Percentiles rank a stretch among this genome's conserved stretches.
Evolutionary conservation across 2,888 invertebrate genomes (phyloP).

Genomic region (Atethmia centrago): DNA sequence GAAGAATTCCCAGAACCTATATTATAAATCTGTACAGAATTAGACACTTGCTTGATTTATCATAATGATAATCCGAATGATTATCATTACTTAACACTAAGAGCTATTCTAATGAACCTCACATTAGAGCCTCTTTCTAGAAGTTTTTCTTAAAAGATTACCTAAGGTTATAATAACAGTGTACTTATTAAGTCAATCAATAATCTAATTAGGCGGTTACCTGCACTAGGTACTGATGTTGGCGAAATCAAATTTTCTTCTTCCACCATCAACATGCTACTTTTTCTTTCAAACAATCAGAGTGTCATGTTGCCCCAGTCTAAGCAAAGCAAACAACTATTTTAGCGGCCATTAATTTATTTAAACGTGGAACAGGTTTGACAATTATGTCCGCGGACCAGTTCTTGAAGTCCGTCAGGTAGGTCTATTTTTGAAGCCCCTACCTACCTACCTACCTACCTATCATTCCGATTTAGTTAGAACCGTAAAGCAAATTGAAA

Average conservation of each 20-base stretch:
- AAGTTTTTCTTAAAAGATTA: not conserved
- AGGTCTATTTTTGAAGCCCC: conserved; percentile 40
- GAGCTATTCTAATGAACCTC: not conserved
- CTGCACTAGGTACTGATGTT: not conserved
- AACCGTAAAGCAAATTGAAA: conserved; percentile 7
- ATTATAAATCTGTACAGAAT: not conserved
- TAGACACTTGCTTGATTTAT: not conserved
- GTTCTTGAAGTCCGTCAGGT: conserved; percentile 37
- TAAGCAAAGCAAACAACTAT: conserved; percentile 28
- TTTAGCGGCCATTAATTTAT: conserved; percentile 35
- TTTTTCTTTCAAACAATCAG: not conserved
- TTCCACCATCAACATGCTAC: not conserved
- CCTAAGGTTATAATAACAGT: conserved; percentile 4
- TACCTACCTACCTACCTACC: not conserved
- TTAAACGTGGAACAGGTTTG: conserved; percentile 48
- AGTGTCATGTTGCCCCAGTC: not conserved
- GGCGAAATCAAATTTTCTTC: not conserved
- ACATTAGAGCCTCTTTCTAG: conserved; percentile 3
- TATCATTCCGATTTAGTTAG: conserved; percentile 29
- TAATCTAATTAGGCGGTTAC: not conserved
- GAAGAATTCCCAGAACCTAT: not conserved
- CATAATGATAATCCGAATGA: not conserved
- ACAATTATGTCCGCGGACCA: conserved; percentile 37
- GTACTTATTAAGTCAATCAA: not conserved
- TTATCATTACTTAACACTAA: conserved; percentile 4